Percentiles rank a stretch among this genome's conserved stretches.
Conservation (phyloP, 2,797 vertebrate genomes). For the Heteromormyrus szaboi region DNA sequence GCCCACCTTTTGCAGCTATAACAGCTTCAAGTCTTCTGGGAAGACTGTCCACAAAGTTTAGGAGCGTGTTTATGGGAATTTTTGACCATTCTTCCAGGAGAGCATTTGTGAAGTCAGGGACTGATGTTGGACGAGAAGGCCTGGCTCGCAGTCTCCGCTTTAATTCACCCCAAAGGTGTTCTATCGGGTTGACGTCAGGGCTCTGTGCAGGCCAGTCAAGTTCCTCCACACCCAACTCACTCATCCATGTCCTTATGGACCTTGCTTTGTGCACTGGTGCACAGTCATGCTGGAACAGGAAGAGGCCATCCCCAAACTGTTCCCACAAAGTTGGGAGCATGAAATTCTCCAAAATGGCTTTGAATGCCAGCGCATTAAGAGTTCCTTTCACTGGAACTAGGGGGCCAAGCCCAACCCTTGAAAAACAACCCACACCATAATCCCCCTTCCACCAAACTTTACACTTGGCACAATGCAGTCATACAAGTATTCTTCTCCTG, state of each 20-base stretch:
- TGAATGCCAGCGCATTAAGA: background rate
- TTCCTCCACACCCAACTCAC: background rate
- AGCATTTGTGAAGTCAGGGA: background rate
- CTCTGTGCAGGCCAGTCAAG: background rate
- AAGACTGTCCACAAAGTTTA: background rate
- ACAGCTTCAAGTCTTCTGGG: background rate
- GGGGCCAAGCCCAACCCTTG: background rate
- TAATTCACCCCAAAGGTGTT: background rate
- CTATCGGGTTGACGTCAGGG: background rate
- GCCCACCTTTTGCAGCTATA: background rate
- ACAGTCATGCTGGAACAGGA: background rate
- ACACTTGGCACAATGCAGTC: background rate
- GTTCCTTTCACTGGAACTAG: background rate
- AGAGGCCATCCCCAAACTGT: background rate
- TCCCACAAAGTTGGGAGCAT: background rate
- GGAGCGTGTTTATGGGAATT: background rate
- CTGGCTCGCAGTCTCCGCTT: background rate
- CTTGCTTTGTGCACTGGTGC: background rate
- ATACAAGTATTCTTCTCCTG: background rate
- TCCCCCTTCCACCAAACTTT: background rate
- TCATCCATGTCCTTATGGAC: background rate
- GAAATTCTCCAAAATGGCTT: background rate
- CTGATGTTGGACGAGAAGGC: background rate
- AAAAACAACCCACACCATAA: background rate
- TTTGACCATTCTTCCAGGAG: background rate